Percentiles rank a stretch among this genome's conserved stretches.
Evolutionary conservation across 2,888 invertebrate genomes (phyloP).

Genomic region (Philereme transversata): DNA sequence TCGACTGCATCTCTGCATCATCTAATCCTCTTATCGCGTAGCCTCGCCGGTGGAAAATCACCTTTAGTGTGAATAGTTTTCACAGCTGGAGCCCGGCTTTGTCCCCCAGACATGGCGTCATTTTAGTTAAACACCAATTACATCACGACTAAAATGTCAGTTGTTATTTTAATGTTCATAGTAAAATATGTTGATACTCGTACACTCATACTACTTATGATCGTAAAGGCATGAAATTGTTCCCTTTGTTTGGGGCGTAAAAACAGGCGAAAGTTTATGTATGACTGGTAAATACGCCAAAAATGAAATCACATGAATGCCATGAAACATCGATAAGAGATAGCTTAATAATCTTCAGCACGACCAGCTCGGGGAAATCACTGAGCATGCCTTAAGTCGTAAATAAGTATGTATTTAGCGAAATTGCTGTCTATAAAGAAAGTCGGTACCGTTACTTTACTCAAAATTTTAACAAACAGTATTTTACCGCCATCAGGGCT

Average conservation of each 20-base stretch:
- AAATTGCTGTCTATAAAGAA: slow-evolving; percentile 8
- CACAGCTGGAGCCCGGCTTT: slow-evolving; percentile 34
- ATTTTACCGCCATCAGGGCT: background rate
- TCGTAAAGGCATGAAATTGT: slow-evolving; percentile 26
- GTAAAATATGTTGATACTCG: slow-evolving; percentile 15
- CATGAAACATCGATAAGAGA: slow-evolving; percentile 8
- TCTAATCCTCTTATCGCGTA: slow-evolving; percentile 5
- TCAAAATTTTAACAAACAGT: background rate
- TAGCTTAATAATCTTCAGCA: slow-evolving; percentile 11
- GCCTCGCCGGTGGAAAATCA: too few species aligned
- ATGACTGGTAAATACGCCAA: slow-evolving; percentile 2
- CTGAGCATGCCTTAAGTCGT: slow-evolving; percentile 1
- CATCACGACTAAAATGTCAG: slow-evolving; percentile 28
- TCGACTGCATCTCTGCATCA: too few species aligned
- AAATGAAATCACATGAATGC: slow-evolving; percentile 1
- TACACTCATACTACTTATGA: slow-evolving; percentile 13
- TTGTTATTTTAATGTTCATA: slow-evolving; percentile 18
- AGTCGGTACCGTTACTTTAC: background rate
- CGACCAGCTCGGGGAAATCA: slow-evolving; percentile 11
- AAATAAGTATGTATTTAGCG: background rate
- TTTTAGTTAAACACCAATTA: slow-evolving; percentile 29
- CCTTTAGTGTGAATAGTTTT: slow-evolving; percentile 33
- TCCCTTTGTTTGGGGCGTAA: slow-evolving; percentile 23
- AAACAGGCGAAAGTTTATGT: slow-evolving; percentile 31
- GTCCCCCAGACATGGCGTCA: slow-evolving; percentile 35